Conservation (phyloP, 92 coral and sea anemone genomes). For the Plumapathes pennacea region DNA sequence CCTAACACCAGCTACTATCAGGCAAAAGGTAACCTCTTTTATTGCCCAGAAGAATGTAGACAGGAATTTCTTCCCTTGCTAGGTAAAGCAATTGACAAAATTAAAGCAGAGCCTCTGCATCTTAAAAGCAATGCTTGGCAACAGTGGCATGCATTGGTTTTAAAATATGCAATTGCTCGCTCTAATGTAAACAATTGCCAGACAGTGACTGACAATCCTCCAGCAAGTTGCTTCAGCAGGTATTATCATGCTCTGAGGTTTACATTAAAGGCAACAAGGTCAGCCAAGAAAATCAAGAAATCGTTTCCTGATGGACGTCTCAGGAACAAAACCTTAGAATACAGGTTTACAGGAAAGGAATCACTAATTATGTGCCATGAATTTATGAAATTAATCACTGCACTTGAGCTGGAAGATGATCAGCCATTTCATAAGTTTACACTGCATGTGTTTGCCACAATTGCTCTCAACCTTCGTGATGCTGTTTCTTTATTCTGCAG, state of each 20-base stretch:
- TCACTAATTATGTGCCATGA: slow-evolving; percentile 42
- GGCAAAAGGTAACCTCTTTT: slow-evolving; percentile 31
- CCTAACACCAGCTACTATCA: slow-evolving; percentile 40
- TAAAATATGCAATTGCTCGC: slow-evolving; percentile 36
- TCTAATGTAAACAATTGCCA: slow-evolving; percentile 33
- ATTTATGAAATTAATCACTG: slow-evolving; percentile 29
- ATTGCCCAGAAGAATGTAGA: slow-evolving; percentile 36
- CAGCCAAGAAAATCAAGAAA: slow-evolving; percentile 55
- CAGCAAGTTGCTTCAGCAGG: slow-evolving; percentile 37
- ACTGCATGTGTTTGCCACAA: slow-evolving; percentile 40
- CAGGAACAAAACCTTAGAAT: slow-evolving; percentile 32
- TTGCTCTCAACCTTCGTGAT: slow-evolving; percentile 49
- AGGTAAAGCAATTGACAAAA: slow-evolving; percentile 33
- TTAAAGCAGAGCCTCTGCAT: slow-evolving; percentile 45
- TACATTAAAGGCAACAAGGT: slow-evolving; percentile 41
- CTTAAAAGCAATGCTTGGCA: slow-evolving; percentile 56
- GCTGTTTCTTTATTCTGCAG: slow-evolving; percentile 54
- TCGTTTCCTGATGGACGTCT: slow-evolving; percentile 55
- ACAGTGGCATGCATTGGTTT: slow-evolving; percentile 49
- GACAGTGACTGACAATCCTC: slow-evolving; percentile 31
- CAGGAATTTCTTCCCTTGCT: slow-evolving; percentile 38
- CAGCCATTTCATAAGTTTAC: slow-evolving; percentile 34
- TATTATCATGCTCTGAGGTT: slow-evolving; percentile 44
- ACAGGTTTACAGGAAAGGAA: slow-evolving; percentile 61
- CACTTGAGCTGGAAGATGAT: slow-evolving; percentile 42